phyloP scores from a whole-genome alignment of 2,888 invertebrate species.

The Harpalus rufipes region DNA sequence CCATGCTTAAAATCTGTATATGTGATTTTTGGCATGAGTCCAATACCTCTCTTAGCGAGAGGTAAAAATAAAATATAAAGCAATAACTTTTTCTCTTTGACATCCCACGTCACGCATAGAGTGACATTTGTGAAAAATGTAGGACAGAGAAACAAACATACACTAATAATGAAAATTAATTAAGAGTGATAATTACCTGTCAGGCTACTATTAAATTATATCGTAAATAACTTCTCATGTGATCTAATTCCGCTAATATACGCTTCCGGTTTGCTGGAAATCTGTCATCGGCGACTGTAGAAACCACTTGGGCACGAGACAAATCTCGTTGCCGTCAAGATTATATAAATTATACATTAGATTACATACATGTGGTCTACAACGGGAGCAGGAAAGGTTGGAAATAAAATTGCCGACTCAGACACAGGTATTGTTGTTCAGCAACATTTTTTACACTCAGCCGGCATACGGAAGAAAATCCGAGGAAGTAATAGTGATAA shows the following conservation, averaged over 20 bases:
- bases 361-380: constrained; percentile 12
- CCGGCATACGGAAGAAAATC: constrained; percentile 15
- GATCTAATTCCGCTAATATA: constrained; percentile 30
- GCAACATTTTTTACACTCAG: background rate
- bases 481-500: constrained; percentile 38
- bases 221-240: background rate
- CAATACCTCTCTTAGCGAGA: no score
- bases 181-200: constrained; percentile 25
- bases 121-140: background rate
- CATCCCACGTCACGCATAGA: no score
- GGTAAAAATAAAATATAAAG: no score
- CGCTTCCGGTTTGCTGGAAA: constrained; percentile 36
- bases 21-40: no score
- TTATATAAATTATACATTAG: constrained; percentile 40
- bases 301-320: constrained; percentile 34
- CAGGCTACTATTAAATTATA: background rate
- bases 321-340: constrained; percentile 15
- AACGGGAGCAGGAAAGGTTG: constrained; percentile 31
- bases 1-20: no score
- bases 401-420: constrained; percentile 4
- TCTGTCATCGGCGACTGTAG: constrained; percentile 7
- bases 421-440: constrained; percentile 35
- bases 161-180: constrained; percentile 10
- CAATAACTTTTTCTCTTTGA: no score
- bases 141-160: background rate